A percentile compares a stretch with the other conserved stretches of the same genome.
Evolutionary conservation across 2,888 invertebrate genomes (phyloP).

Genomic region (Gonocerus acuteangulatus): DNA sequence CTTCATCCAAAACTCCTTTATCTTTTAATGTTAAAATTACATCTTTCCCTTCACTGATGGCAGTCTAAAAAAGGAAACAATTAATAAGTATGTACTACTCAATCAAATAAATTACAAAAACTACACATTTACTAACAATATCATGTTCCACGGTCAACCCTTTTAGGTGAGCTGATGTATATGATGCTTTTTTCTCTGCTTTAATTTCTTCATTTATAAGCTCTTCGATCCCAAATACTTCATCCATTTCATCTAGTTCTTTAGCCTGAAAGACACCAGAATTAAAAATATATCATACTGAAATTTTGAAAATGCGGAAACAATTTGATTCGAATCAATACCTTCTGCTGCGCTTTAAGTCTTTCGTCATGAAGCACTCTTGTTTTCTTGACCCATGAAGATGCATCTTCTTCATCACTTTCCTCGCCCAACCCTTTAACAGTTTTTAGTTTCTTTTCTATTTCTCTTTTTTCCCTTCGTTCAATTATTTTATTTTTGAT

Average conservation of each 20-base stretch:
- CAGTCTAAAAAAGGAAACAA: conserved; percentile 42
- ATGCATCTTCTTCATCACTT: conserved; percentile 64
- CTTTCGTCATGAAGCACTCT: conserved; percentile 70
- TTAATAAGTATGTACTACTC: background rate
- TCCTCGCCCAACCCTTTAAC: conserved; percentile 61
- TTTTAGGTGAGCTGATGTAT: conserved; percentile 61
- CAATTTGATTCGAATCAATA: conserved; percentile 43
- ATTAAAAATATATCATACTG: background rate
- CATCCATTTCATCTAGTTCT: conserved; percentile 88
- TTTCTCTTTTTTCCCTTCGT: conserved; percentile 67
- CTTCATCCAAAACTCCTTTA: conserved; percentile 73
- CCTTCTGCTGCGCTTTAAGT: conserved; percentile 73
- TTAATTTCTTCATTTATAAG: conserved; percentile 71
- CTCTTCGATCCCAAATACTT: conserved; percentile 81
- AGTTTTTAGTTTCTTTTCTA: conserved; percentile 59
- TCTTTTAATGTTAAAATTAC: conserved; percentile 91
- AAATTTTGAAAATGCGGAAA: too few species aligned
- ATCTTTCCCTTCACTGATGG: conserved; percentile 67
- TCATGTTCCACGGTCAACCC: conserved; percentile 85
- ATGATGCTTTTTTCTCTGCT: conserved; percentile 53
- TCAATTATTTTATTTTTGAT: conserved; percentile 69
- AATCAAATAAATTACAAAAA: background rate
- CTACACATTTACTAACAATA: conserved; percentile 43
- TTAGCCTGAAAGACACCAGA: conserved; percentile 58
- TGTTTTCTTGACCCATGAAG: conserved; percentile 75